Evolutionary conservation across 2,113 vertebrate genomes (phyloP).

Genomic region (Centropristis striata): DNA sequence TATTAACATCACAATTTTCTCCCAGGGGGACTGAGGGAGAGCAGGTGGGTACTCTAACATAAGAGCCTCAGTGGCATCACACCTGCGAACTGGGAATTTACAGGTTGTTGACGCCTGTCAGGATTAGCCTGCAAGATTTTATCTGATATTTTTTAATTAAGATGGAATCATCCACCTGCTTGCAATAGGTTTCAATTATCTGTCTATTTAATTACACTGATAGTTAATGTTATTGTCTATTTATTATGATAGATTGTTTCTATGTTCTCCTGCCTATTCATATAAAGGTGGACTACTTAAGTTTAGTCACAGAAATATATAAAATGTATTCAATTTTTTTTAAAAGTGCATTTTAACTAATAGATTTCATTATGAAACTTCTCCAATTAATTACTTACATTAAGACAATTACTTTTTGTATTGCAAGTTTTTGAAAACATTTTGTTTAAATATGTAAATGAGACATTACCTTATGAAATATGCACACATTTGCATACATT

Average conservation of each 20-base stretch:
- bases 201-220: neutral
- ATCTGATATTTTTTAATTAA: neutral
- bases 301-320: too few relatives aligned
- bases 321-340: too few relatives aligned
- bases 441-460: too few relatives aligned
- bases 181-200: neutral
- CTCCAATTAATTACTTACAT: too few relatives aligned
- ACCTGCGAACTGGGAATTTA: slow-evolving; percentile 19
- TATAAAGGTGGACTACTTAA: too few relatives aligned
- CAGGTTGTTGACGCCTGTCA: slow-evolving; percentile 5
- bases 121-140: neutral
- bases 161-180: neutral
- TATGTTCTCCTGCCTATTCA: neutral
- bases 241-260: neutral
- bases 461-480: too few relatives aligned
- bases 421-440: too few relatives aligned
- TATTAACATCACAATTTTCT: slow-evolving; percentile 35
- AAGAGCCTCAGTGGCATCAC: slow-evolving; percentile 18
- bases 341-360: too few relatives aligned
- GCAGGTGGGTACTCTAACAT: slow-evolving; percentile 60
- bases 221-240: neutral
- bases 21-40: slow-evolving; percentile 13
- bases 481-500: too few relatives aligned
- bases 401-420: too few relatives aligned
- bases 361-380: too few relatives aligned